Conservation (phyloP, 1,140 invertebrate genomes). For the Bombus superbus region DNA sequence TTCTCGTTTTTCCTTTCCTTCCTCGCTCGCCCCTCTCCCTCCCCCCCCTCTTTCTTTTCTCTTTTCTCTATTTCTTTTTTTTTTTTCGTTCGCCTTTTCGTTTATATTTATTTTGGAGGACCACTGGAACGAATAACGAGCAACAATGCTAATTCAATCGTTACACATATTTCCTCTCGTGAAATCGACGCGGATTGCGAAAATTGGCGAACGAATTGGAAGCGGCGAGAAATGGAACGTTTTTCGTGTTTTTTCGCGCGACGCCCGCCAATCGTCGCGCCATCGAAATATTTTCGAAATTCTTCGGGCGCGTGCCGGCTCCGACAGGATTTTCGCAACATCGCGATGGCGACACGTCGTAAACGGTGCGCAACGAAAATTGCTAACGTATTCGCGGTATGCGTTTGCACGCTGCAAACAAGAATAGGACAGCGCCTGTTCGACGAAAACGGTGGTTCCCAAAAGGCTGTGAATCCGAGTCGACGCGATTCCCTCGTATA, state of each 20-base stretch:
- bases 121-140: background rate
- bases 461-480: background rate
- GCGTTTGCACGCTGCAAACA: slow-evolving; percentile 22
- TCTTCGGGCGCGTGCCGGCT: slow-evolving; percentile 23
- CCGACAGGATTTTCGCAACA: slow-evolving; percentile 54
- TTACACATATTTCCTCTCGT: background rate
- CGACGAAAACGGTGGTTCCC: slow-evolving; percentile 10
- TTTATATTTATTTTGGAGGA: background rate
- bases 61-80: too few relatives aligned
- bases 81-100: too few relatives aligned
- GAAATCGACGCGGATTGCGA: background rate
- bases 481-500: background rate
- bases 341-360: slow-evolving; percentile 60
- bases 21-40: background rate
- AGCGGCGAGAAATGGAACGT: background rate
- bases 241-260: slow-evolving; percentile 13
- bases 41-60: too few relatives aligned
- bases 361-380: slow-evolving; percentile 60
- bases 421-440: slow-evolving; percentile 35
- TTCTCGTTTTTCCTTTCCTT: background rate
- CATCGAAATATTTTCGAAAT: slow-evolving; percentile 51
- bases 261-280: background rate
- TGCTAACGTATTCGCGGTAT: slow-evolving; percentile 73
- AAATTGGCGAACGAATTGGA: background rate
- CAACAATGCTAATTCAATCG: background rate